Conservation (phyloP, 2,888 invertebrate genomes). For the Hedychridium roseum region DNA sequence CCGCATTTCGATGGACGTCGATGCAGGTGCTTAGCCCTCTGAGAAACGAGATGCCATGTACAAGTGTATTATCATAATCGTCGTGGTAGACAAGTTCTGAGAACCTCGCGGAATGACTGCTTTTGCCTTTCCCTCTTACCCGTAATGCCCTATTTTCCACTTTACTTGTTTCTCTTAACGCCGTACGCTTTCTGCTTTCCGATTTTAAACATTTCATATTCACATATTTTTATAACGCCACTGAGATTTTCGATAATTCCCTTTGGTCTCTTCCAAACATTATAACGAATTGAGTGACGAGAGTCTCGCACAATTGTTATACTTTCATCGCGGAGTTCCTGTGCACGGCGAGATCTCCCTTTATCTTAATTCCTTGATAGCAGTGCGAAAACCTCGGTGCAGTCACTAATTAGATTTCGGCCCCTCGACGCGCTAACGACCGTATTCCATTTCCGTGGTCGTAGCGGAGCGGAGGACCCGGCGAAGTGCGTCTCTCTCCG, state of each 20-base stretch:
- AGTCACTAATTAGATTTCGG: conserved; percentile 41
- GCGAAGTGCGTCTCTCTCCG: conserved; percentile 34
- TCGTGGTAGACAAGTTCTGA: conserved; percentile 24
- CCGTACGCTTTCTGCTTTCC: too few species aligned
- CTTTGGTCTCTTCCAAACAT: too few species aligned
- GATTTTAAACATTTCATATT: too few species aligned
- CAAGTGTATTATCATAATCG: conserved; percentile 32
- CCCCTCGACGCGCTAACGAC: conserved; percentile 38
- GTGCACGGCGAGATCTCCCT: too few species aligned
- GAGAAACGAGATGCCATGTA: conserved; percentile 22
- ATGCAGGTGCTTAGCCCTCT: conserved; percentile 19
- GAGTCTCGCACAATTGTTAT: too few species aligned
- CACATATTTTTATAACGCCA: too few species aligned
- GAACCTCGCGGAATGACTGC: too few species aligned
- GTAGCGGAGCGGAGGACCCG: conserved; percentile 27
- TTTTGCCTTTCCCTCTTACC: too few species aligned
- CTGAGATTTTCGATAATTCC: too few species aligned
- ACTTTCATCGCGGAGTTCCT: too few species aligned
- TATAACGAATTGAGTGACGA: not conserved
- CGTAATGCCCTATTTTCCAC: too few species aligned
- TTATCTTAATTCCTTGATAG: not conserved
- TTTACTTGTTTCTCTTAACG: too few species aligned
- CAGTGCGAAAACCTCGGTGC: conserved; percentile 25
- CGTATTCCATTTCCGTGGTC: conserved; percentile 44
- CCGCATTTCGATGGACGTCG: conserved; percentile 31